These are phyloP conservation scores for Latheticus oryzae DNA, from an alignment of 2,888 invertebrate species.

Conservation along the genomic window DNA sequence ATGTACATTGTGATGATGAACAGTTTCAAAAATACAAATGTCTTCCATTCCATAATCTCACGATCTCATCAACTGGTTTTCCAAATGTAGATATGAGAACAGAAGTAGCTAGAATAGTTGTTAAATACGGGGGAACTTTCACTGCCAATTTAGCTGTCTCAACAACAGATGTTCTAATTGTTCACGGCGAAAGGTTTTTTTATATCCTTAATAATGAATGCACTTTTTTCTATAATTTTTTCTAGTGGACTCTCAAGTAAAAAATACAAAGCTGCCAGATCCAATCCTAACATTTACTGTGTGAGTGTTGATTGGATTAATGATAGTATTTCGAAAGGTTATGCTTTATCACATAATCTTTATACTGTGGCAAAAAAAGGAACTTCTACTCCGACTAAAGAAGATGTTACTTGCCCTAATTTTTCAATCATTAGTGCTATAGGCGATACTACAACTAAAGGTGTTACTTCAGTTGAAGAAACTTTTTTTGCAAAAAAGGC, in stretches of 20 bases:
- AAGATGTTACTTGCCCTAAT: slow-evolving; percentile 63
- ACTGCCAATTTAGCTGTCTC: slow-evolving; percentile 65
- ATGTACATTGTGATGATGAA: slow-evolving; percentile 72
- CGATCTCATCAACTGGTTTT: slow-evolving; percentile 84
- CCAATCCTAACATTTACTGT: slow-evolving; percentile 69
- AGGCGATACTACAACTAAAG: slow-evolving; percentile 28
- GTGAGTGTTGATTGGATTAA: slow-evolving; percentile 83
- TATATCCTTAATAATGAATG: no score
- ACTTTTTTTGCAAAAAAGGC: slow-evolving; percentile 39
- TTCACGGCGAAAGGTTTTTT: slow-evolving; percentile 66
- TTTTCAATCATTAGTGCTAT: slow-evolving; percentile 68
- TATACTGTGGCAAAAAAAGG: slow-evolving; percentile 70
- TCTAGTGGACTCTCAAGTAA: slow-evolving; percentile 76
- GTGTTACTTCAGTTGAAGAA: slow-evolving; percentile 38
- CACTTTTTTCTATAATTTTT: no score
- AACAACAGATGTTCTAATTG: slow-evolving; percentile 70
- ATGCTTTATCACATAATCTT: slow-evolving; percentile 74
- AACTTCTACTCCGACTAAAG: slow-evolving; percentile 80
- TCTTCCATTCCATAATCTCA: slow-evolving; percentile 82
- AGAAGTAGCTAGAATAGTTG: slow-evolving; percentile 75
- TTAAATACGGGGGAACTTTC: slow-evolving; percentile 77
- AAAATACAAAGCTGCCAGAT: slow-evolving; percentile 75
- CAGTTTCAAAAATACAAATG: slow-evolving; percentile 73
- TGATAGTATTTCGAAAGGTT: slow-evolving; percentile 80
- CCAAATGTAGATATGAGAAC: slow-evolving; percentile 70